phyloP scores from a whole-genome alignment of 2,797 vertebrate species.

The Hylomyscus alleni region DNA sequence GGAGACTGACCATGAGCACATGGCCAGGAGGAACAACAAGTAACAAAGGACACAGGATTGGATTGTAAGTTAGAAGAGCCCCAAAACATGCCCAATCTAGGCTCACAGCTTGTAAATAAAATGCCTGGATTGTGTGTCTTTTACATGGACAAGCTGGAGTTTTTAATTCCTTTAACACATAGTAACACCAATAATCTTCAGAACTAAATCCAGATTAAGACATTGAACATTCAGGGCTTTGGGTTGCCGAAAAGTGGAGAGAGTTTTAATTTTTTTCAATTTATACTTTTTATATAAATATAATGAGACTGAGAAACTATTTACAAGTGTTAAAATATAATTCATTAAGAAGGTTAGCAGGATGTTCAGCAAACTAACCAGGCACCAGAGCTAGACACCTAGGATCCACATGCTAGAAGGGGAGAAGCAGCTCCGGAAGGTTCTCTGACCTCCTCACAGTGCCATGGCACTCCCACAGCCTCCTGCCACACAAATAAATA shows the following conservation, averaged over 20 bases:
- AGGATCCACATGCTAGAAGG: neutral
- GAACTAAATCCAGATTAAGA: slow-evolving; percentile 35
- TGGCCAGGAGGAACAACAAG: neutral
- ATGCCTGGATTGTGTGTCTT: no score
- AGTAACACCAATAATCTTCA: neutral
- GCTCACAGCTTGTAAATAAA: neutral
- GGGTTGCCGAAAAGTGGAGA: neutral
- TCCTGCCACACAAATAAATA: neutral
- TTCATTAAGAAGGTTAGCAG: neutral
- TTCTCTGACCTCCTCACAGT: neutral
- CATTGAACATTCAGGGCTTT: slow-evolving; percentile 15
- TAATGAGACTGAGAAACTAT: slow-evolving; percentile 19
- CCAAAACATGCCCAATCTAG: neutral
- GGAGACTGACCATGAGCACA: neutral
- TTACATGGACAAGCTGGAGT: no score
- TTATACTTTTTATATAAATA: slow-evolving; percentile 22
- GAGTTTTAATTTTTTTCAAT: neutral
- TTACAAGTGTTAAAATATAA: slow-evolving; percentile 14
- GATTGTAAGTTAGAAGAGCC: neutral
- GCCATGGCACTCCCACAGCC: neutral
- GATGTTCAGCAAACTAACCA: neutral
- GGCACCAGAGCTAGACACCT: neutral
- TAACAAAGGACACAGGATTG: neutral
- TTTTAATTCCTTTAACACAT: no score
- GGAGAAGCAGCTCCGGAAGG: neutral